phyloP scores from a whole-genome alignment of 2,888 invertebrate species.

The Xylota sylvarum region DNA sequence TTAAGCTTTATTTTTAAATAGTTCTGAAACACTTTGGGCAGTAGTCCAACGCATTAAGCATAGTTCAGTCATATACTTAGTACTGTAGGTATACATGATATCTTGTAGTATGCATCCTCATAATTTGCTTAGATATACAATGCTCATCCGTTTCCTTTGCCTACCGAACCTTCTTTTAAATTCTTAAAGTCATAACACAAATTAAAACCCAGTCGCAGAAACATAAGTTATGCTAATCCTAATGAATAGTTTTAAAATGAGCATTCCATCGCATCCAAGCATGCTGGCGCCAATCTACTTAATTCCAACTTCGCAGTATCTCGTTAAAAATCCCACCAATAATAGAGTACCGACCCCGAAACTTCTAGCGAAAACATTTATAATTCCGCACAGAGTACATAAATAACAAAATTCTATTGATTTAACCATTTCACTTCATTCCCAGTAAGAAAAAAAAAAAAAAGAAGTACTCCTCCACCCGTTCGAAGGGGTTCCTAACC shows the following conservation, averaged over 20 bases:
- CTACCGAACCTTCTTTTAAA: too few relatives aligned
- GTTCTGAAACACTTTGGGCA: too few relatives aligned
- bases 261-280: constrained; percentile 32
- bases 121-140: too few relatives aligned
- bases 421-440: constrained; percentile 56
- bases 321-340: constrained; percentile 23
- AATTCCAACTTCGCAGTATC: background rate
- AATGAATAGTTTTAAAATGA: constrained; percentile 29
- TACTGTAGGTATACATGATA: too few relatives aligned
- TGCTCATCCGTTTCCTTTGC: too few relatives aligned
- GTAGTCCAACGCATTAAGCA: too few relatives aligned
- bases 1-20: too few relatives aligned
- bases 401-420: constrained; percentile 55
- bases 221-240: constrained; percentile 12
- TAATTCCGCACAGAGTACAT: constrained; percentile 41
- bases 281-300: constrained; percentile 59
- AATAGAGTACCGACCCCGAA: constrained; percentile 33
- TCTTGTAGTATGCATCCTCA: too few relatives aligned
- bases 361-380: constrained; percentile 48
- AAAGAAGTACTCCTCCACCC: background rate
- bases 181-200: too few relatives aligned
- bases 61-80: too few relatives aligned
- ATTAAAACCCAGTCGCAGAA: background rate
- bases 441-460: constrained; percentile 13
- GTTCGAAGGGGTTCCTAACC: background rate